A percentile compares a stretch with the other conserved stretches of the same genome.
phyloP scores from a whole-genome alignment of 2,113 vertebrate species.

The Dicrurus megarhynchus region DNA sequence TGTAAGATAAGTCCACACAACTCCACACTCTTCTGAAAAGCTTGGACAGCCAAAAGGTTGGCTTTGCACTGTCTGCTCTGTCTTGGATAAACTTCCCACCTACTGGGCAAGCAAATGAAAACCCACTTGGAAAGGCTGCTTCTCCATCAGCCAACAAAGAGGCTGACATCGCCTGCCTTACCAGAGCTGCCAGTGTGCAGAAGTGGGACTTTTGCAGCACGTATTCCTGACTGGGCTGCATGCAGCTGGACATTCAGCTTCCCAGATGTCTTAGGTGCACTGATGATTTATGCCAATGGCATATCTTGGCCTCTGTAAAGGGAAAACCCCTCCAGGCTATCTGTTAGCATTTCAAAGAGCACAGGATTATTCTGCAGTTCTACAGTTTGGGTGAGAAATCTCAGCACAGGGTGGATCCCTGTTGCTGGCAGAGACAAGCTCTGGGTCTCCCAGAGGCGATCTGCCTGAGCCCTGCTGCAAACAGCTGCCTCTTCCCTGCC shows the following conservation, averaged over 20 bases:
- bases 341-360: background rate
- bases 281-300: background rate
- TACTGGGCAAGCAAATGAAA: background rate
- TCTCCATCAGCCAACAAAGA: background rate
- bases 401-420: fast-evolving
- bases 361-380: background rate
- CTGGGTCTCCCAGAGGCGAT: background rate
- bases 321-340: background rate
- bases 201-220: background rate
- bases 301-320: background rate
- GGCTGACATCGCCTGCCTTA: fast-evolving
- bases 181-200: background rate
- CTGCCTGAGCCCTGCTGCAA: fast-evolving
- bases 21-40: background rate
- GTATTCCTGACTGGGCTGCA: background rate
- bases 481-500: background rate
- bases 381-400: background rate
- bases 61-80: background rate
- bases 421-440: background rate
- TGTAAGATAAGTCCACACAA: background rate
- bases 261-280: background rate
- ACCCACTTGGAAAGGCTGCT: background rate
- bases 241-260: background rate
- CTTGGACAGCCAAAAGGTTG: background rate
- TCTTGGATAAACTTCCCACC: background rate